Conservation (phyloP, 2,888 invertebrate genomes). For the Mimachlamys varia region DNA sequence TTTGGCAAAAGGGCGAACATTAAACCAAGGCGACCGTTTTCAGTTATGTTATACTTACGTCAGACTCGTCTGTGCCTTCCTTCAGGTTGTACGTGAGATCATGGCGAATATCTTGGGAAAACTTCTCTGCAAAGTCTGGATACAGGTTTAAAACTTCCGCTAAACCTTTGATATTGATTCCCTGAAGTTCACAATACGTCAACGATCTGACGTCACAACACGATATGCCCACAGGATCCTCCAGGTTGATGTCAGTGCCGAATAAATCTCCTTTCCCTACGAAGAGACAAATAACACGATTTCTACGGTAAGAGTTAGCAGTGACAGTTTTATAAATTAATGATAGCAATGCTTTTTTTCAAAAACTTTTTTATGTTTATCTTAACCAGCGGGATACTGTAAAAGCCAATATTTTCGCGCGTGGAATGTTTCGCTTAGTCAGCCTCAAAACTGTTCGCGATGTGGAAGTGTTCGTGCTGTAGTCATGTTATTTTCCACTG, state of each 20-base stretch:
- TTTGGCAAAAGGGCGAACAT: no score
- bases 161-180: conserved; percentile 93
- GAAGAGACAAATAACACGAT: conserved; percentile 36
- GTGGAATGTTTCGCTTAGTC: no score
- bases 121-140: conserved; percentile 97
- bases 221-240: conserved; percentile 91
- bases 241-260: conserved; percentile 84
- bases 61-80: conserved; percentile 88
- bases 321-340: no score
- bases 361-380: no score
- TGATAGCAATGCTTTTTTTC: background rate
- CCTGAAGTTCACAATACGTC: conserved; percentile 97
- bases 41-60: conserved; percentile 49
- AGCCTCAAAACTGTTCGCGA: no score
- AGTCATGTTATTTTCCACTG: no score
- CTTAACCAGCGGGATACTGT: no score
- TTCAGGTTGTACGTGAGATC: conserved; percentile 96
- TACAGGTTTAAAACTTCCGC: conserved; percentile 94
- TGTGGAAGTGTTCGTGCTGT: no score
- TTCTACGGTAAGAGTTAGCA: background rate
- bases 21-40: no score
- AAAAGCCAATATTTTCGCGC: no score
- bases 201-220: conserved; percentile 97
- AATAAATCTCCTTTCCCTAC: conserved; percentile 98
- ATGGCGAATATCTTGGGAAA: conserved; percentile 96